phyloP scores from a whole-genome alignment of 1,140 invertebrate species.

The Zaprionus taronus region DNA sequence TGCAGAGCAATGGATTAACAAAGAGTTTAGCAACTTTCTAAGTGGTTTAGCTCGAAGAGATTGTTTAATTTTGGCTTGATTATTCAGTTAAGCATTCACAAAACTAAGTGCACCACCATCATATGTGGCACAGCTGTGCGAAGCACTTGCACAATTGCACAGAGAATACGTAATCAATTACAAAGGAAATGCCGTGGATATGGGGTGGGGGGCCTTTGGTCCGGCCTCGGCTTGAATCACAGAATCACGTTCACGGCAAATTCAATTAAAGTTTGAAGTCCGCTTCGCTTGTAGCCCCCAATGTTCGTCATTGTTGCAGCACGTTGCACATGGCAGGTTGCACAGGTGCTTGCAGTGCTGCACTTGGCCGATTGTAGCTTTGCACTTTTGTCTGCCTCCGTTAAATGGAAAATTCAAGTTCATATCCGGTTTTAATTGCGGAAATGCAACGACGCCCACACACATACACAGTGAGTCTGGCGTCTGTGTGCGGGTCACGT shows the following conservation, averaged over 20 bases:
- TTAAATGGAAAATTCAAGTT: conserved; percentile 37
- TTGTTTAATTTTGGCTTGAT: conserved; percentile 8
- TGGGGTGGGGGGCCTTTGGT: neutral
- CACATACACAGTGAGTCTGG: neutral
- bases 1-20: neutral
- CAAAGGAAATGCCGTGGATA: conserved; percentile 4
- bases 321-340: conserved; percentile 18
- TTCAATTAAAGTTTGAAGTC: conserved; percentile 40
- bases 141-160: neutral
- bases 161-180: conserved; percentile 24
- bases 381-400: conserved; percentile 24
- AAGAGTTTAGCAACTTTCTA: neutral
- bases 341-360: conserved; percentile 17
- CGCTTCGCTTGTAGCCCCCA: neutral
- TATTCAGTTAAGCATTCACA: neutral
- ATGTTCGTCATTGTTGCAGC: neutral
- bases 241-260: conserved; percentile 30
- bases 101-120: neutral
- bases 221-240: conserved; percentile 7
- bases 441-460: conserved; percentile 54
- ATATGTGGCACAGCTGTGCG: conserved; percentile 30
- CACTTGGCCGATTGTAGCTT: conserved; percentile 7
- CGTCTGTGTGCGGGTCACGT: conserved; percentile 64
- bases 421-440: conserved; percentile 77
- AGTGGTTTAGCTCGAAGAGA: neutral